phyloP scores from a whole-genome alignment of 1,140 invertebrate species.

The Cotesia chilonis region DNA sequence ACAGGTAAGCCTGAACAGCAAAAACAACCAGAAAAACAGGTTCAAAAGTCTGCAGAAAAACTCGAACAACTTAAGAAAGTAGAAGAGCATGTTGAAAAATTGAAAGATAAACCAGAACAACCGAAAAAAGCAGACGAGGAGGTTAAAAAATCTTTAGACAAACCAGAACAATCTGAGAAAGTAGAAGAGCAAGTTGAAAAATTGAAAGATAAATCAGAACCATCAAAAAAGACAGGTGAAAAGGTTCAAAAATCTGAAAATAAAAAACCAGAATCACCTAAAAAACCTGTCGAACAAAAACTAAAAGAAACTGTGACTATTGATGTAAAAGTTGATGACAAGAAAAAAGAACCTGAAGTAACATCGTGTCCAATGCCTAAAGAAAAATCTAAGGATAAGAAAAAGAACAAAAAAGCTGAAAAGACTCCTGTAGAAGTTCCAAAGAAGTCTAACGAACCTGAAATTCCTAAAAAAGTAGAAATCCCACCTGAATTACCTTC shows the following conservation, averaged over 20 bases:
- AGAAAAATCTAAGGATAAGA: constrained; percentile 21
- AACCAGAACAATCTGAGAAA: constrained; percentile 4
- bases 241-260: not conserved
- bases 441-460: not conserved
- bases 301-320: not conserved
- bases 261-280: constrained; percentile 17
- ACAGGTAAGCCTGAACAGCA: not conserved
- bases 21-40: constrained; percentile 4
- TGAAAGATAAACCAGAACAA: not conserved
- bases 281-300: constrained; percentile 29
- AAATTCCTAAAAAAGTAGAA: no score
- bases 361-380: not conserved
- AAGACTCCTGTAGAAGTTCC: constrained; percentile 29
- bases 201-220: not conserved
- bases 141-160: not conserved
- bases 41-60: not conserved
- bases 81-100: constrained; percentile 18
- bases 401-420: constrained; percentile 28
- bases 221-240: constrained; percentile 20
- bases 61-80: not conserved
- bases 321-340: no score
- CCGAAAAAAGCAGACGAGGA: not conserved
- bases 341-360: constrained; percentile 23
- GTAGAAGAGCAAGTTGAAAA: constrained; percentile 18
- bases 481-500: no score